A percentile compares a stretch with the other conserved stretches of the same genome.
Evolutionary conservation across 2,113 vertebrate species (phyloP).

Genomic region (Addax nasomaculatus): DNA sequence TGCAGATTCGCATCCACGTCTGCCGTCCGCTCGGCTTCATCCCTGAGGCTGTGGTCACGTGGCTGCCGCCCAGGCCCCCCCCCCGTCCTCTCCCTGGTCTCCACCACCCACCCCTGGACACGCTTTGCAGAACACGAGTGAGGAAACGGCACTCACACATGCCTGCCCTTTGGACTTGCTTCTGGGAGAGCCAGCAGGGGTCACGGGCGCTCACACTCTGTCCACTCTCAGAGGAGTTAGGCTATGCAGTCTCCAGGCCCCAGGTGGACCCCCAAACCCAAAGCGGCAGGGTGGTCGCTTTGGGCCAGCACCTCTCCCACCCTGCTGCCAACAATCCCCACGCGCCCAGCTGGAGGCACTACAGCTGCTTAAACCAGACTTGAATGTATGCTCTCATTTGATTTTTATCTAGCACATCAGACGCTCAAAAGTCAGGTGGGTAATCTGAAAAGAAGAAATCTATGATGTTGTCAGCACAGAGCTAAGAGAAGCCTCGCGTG

Average conservation of each 20-base stretch:
- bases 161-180: not conserved
- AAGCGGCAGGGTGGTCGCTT: fast-evolving
- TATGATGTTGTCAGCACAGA: no score
- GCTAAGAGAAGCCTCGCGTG: not conserved
- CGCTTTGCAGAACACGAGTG: fast-evolving
- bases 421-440: fast-evolving
- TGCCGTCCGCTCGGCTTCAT: fast-evolving
- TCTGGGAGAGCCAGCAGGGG: fast-evolving
- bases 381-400: not conserved
- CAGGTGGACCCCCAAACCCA: fast-evolving
- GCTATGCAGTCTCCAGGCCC: fast-evolving
- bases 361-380: not conserved
- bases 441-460: not conserved
- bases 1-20: fast-evolving
- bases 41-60: fast-evolving
- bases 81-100: fast-evolving
- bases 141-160: not conserved
- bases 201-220: fast-evolving
- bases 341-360: fast-evolving
- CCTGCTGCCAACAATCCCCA: not conserved
- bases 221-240: no score
- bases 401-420: no score
- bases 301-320: not conserved
- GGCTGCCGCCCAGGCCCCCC: fast-evolving
- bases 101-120: fast-evolving